phyloP scores from a whole-genome alignment of 2,797 vertebrate genomes.

The Oceanodroma leucorhoa region DNA sequence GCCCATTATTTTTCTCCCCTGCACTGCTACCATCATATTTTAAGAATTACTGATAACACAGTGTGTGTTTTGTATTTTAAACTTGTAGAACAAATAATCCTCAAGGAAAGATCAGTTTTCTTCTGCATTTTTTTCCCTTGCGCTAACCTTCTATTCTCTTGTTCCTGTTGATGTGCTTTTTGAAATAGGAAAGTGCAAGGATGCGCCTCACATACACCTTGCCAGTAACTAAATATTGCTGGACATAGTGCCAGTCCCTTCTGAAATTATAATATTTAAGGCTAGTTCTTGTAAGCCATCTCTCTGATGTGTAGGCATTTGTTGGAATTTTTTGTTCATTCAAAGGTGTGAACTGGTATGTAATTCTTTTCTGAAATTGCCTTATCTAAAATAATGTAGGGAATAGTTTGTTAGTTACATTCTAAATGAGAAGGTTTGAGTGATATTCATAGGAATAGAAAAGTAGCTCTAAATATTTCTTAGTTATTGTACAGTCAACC shows the following conservation, averaged over 20 bases:
- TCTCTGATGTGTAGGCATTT: not conserved
- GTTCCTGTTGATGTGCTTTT: not conserved
- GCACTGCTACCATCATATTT: not conserved
- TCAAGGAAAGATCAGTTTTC: not conserved
- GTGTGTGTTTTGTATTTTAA: not conserved
- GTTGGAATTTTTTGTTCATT: not conserved
- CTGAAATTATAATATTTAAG: not conserved
- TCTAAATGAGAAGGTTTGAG: not conserved
- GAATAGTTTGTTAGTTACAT: not conserved
- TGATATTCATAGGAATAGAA: not conserved
- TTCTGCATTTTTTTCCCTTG: rapidly evolving
- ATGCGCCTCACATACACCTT: not conserved
- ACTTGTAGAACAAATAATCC: not conserved
- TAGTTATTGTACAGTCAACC: not conserved
- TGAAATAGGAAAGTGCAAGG: not conserved
- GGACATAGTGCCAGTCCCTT: not conserved
- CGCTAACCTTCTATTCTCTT: not conserved
- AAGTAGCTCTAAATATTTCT: not conserved
- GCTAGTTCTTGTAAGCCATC: not conserved
- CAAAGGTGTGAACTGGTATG: not conserved
- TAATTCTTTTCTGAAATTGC: not conserved
- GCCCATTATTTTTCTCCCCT: not conserved
- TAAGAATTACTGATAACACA: not conserved
- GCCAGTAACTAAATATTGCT: not conserved
- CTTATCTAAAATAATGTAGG: not conserved